Evolutionary conservation across 2,797 vertebrate species (phyloP).

Genomic region (Pygocentrus nattereri): DNA sequence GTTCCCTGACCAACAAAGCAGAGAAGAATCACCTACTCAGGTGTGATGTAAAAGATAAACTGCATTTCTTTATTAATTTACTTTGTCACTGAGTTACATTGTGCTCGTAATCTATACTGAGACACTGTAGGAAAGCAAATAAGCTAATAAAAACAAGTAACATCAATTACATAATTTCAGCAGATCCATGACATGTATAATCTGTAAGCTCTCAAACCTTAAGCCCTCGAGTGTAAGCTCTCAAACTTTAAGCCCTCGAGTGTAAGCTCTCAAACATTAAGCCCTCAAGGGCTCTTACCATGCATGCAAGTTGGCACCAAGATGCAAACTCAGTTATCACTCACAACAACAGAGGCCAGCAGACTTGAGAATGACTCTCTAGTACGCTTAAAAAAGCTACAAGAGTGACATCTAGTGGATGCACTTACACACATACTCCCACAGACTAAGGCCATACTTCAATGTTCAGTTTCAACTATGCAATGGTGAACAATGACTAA

Average conservation of each 20-base stretch:
- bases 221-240: no score
- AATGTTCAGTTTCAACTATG: background rate
- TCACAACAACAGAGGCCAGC: background rate
- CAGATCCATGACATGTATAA: no score
- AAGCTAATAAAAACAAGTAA: no score
- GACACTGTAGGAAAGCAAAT: background rate
- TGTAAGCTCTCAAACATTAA: no score
- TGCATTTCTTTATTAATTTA: background rate
- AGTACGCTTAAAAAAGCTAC: background rate
- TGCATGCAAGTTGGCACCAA: no score
- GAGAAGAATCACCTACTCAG: background rate
- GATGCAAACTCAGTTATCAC: background rate
- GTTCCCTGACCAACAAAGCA: background rate
- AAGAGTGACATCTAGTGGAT: slow-evolving; percentile 34
- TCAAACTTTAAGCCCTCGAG: no score
- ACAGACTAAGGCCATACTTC: background rate
- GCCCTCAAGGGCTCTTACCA: no score
- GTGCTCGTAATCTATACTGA: background rate
- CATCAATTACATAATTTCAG: no score
- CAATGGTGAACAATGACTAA: no score
- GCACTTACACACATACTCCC: background rate
- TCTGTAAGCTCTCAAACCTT: no score
- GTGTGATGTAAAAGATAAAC: background rate
- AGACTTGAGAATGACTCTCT: slow-evolving; percentile 4
- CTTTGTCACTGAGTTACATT: background rate